These are phyloP conservation scores for Xestia xanthographa DNA, from an alignment of 2,888 invertebrate species.

Conservation along the genomic window DNA sequence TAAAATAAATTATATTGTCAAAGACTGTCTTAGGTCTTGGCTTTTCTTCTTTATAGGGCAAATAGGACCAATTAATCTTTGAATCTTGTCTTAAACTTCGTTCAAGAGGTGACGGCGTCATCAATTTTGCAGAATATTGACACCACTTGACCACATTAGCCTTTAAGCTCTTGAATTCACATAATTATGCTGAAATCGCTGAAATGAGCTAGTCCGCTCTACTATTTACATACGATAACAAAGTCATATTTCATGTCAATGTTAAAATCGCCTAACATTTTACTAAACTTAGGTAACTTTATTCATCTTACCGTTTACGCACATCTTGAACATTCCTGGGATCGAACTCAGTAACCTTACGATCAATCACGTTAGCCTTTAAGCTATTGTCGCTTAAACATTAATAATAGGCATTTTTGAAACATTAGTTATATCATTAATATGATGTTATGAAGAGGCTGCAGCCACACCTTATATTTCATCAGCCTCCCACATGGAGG, in stretches of 20 bases:
- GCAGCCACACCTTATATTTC: conserved; percentile 59
- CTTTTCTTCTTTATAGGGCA: neutral
- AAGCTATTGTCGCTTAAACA: conserved; percentile 46
- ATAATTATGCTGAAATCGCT: too few relatives aligned
- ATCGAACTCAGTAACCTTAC: conserved; percentile 36
- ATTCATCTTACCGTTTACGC: neutral
- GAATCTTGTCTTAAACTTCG: too few relatives aligned
- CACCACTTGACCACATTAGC: too few relatives aligned
- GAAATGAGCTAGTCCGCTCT: neutral
- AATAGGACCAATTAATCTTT: neutral
- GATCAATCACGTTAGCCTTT: conserved; percentile 40
- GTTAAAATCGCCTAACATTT: neutral
- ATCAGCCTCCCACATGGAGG: conserved; percentile 51
- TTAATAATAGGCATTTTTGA: conserved; percentile 49
- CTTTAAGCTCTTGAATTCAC: too few relatives aligned
- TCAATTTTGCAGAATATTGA: too few relatives aligned
- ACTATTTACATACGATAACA: neutral
- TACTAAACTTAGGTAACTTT: neutral
- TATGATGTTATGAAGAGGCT: conserved; percentile 46
- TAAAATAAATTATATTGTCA: neutral
- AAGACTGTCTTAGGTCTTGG: neutral
- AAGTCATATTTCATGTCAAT: neutral
- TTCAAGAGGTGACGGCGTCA: too few relatives aligned
- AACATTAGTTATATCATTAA: conserved; percentile 54
- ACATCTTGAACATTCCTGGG: conserved; percentile 11